Evolutionary conservation across 2,888 invertebrate species (phyloP).

Genomic region (Sarcophaga subvicina): DNA sequence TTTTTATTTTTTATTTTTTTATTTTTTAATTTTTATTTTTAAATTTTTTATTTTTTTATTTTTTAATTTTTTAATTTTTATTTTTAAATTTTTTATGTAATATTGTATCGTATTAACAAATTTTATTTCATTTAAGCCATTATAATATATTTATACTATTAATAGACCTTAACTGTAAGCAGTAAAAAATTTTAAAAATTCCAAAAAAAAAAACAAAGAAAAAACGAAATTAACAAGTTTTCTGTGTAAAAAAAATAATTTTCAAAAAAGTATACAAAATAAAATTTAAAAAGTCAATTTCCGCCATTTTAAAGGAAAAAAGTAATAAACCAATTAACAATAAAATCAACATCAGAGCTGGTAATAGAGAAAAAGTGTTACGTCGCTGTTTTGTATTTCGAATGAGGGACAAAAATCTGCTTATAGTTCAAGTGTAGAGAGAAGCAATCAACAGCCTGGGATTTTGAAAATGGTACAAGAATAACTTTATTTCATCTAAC

Average conservation of each 20-base stretch:
- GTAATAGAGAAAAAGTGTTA: too few species aligned
- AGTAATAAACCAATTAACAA: too few species aligned
- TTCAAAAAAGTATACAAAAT: not conserved
- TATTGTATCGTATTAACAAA: slow-evolving; percentile 1
- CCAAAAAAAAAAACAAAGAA: not conserved
- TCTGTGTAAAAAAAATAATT: not conserved
- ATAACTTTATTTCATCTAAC: too few species aligned
- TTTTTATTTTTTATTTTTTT: slow-evolving; percentile 14
- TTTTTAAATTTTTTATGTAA: slow-evolving; percentile 34
- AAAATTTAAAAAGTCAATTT: too few species aligned
- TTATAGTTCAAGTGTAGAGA: too few species aligned
- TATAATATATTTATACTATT: slow-evolving; percentile 17
- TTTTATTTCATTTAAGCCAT: slow-evolving; percentile 3
- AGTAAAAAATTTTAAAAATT: slow-evolving; percentile 31
- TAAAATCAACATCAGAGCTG: too few species aligned
- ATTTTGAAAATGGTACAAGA: too few species aligned
- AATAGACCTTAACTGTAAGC: not conserved
- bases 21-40: slow-evolving; percentile 45
- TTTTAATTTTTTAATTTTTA: slow-evolving; percentile 40
- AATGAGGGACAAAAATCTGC: too few species aligned
- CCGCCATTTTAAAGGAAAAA: too few species aligned
- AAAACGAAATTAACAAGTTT: not conserved
- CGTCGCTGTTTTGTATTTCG: too few species aligned
- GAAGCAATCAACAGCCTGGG: too few species aligned
- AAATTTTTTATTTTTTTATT: slow-evolving; percentile 22